phyloP scores from a whole-genome alignment of 2,797 vertebrate genomes.

The Myotis vivesi region DNA sequence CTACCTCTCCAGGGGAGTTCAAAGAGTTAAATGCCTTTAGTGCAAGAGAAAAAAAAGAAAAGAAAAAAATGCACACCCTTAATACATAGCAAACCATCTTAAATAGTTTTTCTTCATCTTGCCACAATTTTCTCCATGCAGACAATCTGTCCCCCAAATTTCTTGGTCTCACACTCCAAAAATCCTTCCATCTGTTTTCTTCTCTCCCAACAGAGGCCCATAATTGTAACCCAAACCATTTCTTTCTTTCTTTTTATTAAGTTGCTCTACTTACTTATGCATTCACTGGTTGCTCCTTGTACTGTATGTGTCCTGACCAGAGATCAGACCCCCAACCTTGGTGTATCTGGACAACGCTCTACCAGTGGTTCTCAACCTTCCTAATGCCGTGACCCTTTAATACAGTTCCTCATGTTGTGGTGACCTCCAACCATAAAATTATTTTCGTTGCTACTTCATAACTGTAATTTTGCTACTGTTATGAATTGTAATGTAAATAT shows the following conservation, averaged over 20 bases:
- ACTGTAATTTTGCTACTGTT: no score
- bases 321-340: neutral
- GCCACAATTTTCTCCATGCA: conserved; percentile 8
- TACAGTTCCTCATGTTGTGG: no score
- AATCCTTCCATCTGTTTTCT: neutral
- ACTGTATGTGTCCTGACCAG: neutral
- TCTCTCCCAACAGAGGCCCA: neutral
- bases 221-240: neutral
- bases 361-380: no score
- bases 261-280: neutral
- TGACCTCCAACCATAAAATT: no score
- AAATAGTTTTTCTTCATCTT: neutral
- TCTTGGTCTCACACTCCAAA: neutral
- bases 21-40: conserved; percentile 13
- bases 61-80: neutral
- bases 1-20: neutral
- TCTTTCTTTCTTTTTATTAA: neutral
- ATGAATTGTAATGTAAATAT: no score
- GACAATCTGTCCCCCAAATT: neutral
- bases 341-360: neutral
- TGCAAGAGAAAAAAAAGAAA: neutral
- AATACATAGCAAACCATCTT: conserved; percentile 14
- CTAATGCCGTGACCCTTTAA: no score
- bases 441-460: no score
- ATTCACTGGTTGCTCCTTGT: neutral